Evolutionary conservation across 2,888 invertebrate species (phyloP).

Genomic region (Pheosia gnoma): DNA sequence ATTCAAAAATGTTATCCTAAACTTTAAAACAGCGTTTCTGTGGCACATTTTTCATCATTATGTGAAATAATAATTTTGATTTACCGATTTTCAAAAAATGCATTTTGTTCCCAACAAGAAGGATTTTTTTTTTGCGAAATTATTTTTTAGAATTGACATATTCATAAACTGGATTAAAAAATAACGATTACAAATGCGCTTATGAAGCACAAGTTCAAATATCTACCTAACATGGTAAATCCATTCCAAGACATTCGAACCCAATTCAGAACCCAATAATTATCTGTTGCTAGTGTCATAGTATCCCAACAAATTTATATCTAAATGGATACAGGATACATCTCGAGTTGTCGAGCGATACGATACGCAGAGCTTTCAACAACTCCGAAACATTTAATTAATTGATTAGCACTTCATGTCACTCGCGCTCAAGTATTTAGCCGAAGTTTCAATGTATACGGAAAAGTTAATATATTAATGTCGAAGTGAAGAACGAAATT

Average conservation of each 20-base stretch:
- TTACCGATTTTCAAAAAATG: too few relatives aligned
- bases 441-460: constrained; percentile 17
- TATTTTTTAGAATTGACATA: too few relatives aligned
- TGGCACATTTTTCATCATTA: too few relatives aligned
- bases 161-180: too few relatives aligned
- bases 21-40: too few relatives aligned
- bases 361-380: constrained; percentile 17
- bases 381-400: constrained; percentile 35
- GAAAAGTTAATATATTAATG: constrained; percentile 27
- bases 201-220: too few relatives aligned
- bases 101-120: too few relatives aligned
- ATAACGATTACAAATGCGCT: too few relatives aligned
- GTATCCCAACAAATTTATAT: not conserved
- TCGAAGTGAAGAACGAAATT: constrained; percentile 26
- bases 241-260: not conserved
- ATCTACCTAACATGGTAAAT: not conserved
- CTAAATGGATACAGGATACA: constrained; percentile 9
- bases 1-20: too few relatives aligned
- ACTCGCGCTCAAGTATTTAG: constrained; percentile 18
- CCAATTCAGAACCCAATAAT: not conserved
- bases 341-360: constrained; percentile 13
- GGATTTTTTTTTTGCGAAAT: too few relatives aligned
- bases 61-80: too few relatives aligned
- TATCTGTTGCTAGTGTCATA: not conserved
- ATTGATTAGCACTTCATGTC: constrained; percentile 38